Evolutionary conservation across 2,888 invertebrate genomes (phyloP), one percentile per base, ranked within the genome.

Genomic region (Magallana nippona): DNA sequence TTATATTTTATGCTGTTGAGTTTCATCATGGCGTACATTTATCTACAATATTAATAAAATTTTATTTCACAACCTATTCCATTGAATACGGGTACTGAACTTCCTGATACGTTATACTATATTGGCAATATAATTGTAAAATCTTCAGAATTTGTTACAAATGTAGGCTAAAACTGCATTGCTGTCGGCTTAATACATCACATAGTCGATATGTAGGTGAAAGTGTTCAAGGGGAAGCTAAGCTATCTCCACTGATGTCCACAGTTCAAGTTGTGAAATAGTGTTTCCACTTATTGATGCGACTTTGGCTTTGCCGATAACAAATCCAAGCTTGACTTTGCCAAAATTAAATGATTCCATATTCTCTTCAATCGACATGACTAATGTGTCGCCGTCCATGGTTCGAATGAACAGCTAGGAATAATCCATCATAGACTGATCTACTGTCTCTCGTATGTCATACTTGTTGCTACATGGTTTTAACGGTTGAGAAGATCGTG

Each of bases 211-310:
- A 0, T 57, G 10, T 17, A 87, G 71, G 13, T 84, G 19, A n/a
- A 87, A 13, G 15, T 87, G 19, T 10, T 82, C 62, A 10, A 58
- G 44, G 11, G 87, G 77, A n/a, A 63, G 71, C 22, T 83, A 77
- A n/a, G 78, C 79, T 11, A 89, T 44, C 56, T 89, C 85, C 11
- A 84, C 81, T 13, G 85, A 87, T 15, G 87, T 63, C 17, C 87
- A 88, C 10, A 88, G 79, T 62, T 90, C 87, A 0, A 90, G 82
- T 13, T 87, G 57, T 11, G 89, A 88, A 32, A 89, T 88, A 2
- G 88, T 88, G 60, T 87, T 86, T 11, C 88, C 85, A 78, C 58
- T 81, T 1, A 71, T 58, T 17, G 87, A 87, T 58, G 86, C 81
- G 0, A 86, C 82, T 71, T 84, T 87, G 17, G 86, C 63, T 60